These are phyloP conservation scores for Eurystomus glaucurus DNA, from an alignment of 2,797 vertebrate species.

Conservation along the genomic window DNA sequence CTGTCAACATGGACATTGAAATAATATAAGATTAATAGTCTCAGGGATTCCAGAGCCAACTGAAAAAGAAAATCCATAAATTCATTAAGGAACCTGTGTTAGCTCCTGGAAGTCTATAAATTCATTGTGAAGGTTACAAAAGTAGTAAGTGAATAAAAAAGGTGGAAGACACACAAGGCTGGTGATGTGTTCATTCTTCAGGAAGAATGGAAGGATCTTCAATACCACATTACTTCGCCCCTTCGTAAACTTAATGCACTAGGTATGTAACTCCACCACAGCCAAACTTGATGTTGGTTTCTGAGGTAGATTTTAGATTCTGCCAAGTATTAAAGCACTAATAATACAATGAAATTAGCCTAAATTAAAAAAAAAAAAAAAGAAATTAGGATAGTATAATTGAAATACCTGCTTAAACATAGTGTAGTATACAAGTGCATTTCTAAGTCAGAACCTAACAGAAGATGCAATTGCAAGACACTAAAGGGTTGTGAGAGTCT, in stretches of 20 bases:
- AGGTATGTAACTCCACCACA: background rate
- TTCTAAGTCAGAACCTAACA: background rate
- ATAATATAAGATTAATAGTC: conserved; percentile 58
- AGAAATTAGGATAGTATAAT: background rate
- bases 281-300: background rate
- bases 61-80: conserved; percentile 74
- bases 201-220: background rate
- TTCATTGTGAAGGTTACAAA: conserved; percentile 4
- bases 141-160: background rate
- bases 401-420: background rate
- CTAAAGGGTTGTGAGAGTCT: background rate
- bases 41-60: background rate
- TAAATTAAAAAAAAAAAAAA: background rate
- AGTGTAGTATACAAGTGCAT: accelerated
- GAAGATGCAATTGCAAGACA: background rate
- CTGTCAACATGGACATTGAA: conserved; percentile 46
- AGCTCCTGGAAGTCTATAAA: conserved; percentile 53
- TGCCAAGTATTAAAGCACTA: background rate
- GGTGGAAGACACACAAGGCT: background rate
- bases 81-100: conserved; percentile 65
- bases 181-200: background rate
- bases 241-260: background rate
- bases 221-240: background rate
- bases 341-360: background rate
- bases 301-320: background rate